Conservation (phyloP, 2,888 invertebrate species). For the Latrodectus hesperus region DNA sequence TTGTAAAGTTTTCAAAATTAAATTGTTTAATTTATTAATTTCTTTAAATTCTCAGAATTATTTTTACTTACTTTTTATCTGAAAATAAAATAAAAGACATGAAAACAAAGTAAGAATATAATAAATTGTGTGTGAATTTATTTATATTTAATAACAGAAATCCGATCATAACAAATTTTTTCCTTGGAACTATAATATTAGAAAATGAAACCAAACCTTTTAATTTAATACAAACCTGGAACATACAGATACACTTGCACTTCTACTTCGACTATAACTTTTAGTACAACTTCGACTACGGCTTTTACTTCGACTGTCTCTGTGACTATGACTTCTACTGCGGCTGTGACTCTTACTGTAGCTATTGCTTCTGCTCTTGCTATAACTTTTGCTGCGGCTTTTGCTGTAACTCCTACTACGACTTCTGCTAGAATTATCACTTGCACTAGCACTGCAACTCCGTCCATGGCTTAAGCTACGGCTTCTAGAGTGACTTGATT, state of each 20-base stretch:
- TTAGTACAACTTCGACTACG: slow-evolving; percentile 40
- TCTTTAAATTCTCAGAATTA: neutral
- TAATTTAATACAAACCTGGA: slow-evolving; percentile 50
- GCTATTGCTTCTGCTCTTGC: slow-evolving; percentile 41
- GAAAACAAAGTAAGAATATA: neutral
- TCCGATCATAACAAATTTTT: neutral
- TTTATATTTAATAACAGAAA: neutral
- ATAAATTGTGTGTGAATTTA: neutral
- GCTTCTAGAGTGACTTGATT: neutral
- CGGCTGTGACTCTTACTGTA: slow-evolving; percentile 34
- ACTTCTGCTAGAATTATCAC: slow-evolving; percentile 28
- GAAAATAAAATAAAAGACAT: neutral
- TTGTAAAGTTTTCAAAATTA: too few species aligned
- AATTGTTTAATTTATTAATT: neutral
- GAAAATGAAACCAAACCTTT: neutral
- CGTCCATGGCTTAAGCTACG: slow-evolving; percentile 28
- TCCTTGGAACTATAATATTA: neutral
- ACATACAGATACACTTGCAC: slow-evolving; percentile 41
- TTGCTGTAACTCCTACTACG: slow-evolving; percentile 37
- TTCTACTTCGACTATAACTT: slow-evolving; percentile 60
- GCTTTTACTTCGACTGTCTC: slow-evolving; percentile 44
- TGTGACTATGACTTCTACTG: slow-evolving; percentile 42
- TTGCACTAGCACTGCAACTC: slow-evolving; percentile 21
- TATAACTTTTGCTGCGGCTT: slow-evolving; percentile 32
- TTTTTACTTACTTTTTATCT: neutral